Conservation (phyloP, 2,888 invertebrate species). For the Leucophenga montana region DNA sequence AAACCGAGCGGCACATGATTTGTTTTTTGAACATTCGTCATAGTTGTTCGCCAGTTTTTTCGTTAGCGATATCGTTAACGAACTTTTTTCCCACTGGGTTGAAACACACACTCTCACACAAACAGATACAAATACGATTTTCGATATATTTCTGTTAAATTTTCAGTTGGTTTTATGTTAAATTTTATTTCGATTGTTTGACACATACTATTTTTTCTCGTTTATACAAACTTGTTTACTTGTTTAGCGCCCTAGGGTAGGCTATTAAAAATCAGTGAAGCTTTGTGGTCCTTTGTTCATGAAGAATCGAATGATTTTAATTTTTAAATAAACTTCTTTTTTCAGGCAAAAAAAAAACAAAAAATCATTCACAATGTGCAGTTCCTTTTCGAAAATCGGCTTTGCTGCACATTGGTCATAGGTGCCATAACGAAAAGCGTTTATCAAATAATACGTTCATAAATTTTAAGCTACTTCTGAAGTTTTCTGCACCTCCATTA, state of each 20-base stretch:
- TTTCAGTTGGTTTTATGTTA: conserved; percentile 14
- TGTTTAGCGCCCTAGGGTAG: conserved; percentile 1
- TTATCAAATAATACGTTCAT: not conserved
- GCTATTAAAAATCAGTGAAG: conserved; percentile 6
- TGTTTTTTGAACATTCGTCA: too few species aligned
- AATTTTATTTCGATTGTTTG: not conserved
- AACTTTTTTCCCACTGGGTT: too few species aligned
- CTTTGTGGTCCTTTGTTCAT: too few species aligned
- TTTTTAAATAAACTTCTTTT: not conserved
- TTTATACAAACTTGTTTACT: not conserved
- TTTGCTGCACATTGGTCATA: conserved; percentile 16
- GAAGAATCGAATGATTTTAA: not conserved
- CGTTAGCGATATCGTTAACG: too few species aligned
- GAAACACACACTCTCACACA: too few species aligned
- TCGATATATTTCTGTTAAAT: conserved; percentile 8
- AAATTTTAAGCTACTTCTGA: not conserved
- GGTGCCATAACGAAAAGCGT: not conserved
- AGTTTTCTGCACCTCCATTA: not conserved
- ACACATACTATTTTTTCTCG: not conserved
- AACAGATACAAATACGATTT: not conserved
- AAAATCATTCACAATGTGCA: conserved; percentile 1
- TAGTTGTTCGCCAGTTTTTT: too few species aligned
- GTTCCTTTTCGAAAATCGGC: conserved; percentile 10
- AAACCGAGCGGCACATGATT: too few species aligned
- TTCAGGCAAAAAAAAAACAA: not conserved